Percentiles rank a stretch among this genome's conserved stretches.
Conservation (phyloP, 2,888 invertebrate species). For the Hipparchia sbordonii region DNA sequence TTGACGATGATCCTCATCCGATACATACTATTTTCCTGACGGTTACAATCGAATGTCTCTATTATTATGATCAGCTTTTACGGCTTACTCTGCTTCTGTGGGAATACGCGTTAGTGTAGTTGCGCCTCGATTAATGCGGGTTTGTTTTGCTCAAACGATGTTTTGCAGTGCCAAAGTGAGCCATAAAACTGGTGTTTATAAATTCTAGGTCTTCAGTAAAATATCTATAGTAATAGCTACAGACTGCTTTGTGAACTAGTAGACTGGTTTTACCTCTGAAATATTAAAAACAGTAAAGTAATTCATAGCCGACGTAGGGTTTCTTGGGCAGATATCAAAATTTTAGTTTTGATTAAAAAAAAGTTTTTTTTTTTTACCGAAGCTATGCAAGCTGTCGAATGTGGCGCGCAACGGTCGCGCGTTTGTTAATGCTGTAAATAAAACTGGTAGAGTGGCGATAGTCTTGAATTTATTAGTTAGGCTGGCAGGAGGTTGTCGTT, state of each 20-base stretch:
- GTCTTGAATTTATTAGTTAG: constrained; percentile 51
- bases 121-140: constrained; percentile 57
- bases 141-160: constrained; percentile 75
- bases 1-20: constrained; percentile 44
- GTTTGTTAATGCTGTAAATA: constrained; percentile 63
- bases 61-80: constrained; percentile 64
- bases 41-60: constrained; percentile 28
- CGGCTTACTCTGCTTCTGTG: constrained; percentile 79
- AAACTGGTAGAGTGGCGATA: constrained; percentile 47
- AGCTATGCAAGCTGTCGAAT: background rate
- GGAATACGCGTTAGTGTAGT: constrained; percentile 52
- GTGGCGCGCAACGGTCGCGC: constrained; percentile 20
- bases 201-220: constrained; percentile 74
- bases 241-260: constrained; percentile 79
- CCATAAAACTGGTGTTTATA: constrained; percentile 74
- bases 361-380: background rate
- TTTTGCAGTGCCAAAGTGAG: constrained; percentile 80
- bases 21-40: constrained; percentile 32
- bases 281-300: constrained; percentile 58
- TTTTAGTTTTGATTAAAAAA: constrained; percentile 31
- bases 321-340: constrained; percentile 26
- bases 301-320: constrained; percentile 59
- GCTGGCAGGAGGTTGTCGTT: constrained; percentile 54
- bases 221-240: constrained; percentile 68
- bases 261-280: constrained; percentile 79